Conservation (phyloP, 2,113 vertebrate species). For the Microtus pennsylvanicus region DNA sequence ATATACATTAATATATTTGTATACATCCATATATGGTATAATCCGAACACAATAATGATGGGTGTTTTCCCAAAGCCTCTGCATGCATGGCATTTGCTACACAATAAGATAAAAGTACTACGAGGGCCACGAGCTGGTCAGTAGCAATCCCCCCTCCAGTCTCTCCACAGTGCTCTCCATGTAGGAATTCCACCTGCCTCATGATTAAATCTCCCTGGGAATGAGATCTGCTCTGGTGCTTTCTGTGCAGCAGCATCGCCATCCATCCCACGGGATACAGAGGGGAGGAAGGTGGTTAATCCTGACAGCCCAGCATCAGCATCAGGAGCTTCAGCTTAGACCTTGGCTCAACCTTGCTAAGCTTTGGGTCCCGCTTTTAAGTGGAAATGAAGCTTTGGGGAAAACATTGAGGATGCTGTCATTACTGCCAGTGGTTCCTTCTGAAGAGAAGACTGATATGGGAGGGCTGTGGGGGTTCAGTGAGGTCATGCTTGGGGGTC, state of each 20-base stretch:
- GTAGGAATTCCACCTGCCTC: neutral
- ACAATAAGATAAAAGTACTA: neutral
- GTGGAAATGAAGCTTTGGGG: neutral
- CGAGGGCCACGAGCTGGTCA: too few species aligned
- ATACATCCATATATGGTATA: too few species aligned
- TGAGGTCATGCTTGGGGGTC: neutral
- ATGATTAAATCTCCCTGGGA: neutral
- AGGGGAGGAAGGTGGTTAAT: neutral
- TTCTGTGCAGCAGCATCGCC: neutral
- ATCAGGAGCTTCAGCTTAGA: neutral
- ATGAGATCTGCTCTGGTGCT: neutral
- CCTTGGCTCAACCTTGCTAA: neutral
- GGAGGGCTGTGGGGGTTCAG: neutral
- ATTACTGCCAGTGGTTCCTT: neutral
- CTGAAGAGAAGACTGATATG: neutral
- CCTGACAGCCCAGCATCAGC: neutral
- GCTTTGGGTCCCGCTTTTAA: neutral
- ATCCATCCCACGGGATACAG: rapidly evolving
- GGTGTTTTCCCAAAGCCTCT: neutral
- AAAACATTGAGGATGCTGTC: neutral
- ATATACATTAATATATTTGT: neutral
- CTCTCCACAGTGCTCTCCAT: neutral
- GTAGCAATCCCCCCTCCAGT: neutral
- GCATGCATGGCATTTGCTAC: neutral
- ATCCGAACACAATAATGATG: neutral